Evolutionary conservation across 2,888 invertebrate species (phyloP).

Genomic region (Antheraea assamensis): DNA sequence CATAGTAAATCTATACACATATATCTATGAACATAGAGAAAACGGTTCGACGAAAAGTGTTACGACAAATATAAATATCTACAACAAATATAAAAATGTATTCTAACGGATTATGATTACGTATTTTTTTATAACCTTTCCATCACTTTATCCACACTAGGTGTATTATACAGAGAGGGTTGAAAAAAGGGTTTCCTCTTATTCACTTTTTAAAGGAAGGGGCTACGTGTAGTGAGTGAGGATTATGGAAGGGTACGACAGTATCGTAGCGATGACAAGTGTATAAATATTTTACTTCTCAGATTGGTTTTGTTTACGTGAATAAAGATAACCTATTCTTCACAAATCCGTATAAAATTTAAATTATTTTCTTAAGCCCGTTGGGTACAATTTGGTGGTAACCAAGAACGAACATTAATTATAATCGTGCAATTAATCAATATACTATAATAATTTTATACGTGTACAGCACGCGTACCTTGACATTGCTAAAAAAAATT

Average conservation of each 20-base stretch:
- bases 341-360: background rate
- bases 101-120: constrained; percentile 63
- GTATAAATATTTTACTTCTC: constrained; percentile 61
- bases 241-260: constrained; percentile 48
- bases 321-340: constrained; percentile 7
- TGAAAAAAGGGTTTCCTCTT: constrained; percentile 48
- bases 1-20: no score
- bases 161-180: constrained; percentile 46
- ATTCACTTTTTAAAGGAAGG: constrained; percentile 62
- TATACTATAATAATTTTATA: background rate
- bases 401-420: background rate
- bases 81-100: constrained; percentile 65
- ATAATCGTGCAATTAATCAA: background rate
- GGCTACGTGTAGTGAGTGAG: constrained; percentile 50
- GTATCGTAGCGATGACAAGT: constrained; percentile 51
- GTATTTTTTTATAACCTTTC: constrained; percentile 65
- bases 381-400: no score
- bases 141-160: constrained; percentile 57
- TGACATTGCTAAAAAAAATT: background rate
- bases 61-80: constrained; percentile 32
- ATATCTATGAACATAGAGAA: constrained; percentile 27
- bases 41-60: constrained; percentile 31
- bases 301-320: constrained; percentile 42
- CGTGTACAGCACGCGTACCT: no score
- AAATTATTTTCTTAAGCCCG: background rate